phyloP scores from a whole-genome alignment of 2,888 invertebrate genomes.

The Nephrocerus scutellatus region DNA sequence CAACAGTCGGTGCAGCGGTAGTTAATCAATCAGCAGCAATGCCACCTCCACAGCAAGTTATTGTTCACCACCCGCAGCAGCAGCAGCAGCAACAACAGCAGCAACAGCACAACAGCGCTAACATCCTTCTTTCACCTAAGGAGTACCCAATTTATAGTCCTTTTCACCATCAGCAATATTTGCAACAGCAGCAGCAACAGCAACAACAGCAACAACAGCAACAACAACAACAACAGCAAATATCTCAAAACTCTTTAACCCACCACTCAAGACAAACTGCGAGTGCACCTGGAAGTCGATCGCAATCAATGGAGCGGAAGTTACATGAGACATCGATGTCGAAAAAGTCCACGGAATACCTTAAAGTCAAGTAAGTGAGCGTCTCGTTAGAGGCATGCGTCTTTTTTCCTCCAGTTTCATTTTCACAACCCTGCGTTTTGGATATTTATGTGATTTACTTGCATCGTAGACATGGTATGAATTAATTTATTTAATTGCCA shows the following conservation, averaged over 20 bases:
- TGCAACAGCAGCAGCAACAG: conserved; percentile 22
- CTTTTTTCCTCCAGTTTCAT: conserved; percentile 7
- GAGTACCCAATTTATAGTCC: conserved; percentile 33
- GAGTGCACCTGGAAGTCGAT: conserved; percentile 39
- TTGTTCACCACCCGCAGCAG: conserved; percentile 21
- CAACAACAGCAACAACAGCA: conserved; percentile 24
- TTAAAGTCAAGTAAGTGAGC: conserved; percentile 35
- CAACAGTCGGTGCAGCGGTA: background rate
- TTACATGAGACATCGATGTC: conserved; percentile 31
- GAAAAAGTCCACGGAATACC: conserved; percentile 37
- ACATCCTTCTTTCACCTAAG: conserved; percentile 36
- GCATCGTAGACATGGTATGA: too few relatives aligned
- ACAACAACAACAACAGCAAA: conserved; percentile 22
- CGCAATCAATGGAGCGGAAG: conserved; percentile 43
- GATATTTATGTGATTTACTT: background rate
- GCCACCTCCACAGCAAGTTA: conserved; percentile 4
- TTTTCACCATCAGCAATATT: conserved; percentile 20
- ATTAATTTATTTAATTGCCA: too few relatives aligned
- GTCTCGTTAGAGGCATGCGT: background rate
- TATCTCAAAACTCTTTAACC: too few relatives aligned
- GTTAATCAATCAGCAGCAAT: conserved; percentile 5
- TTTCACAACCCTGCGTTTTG: background rate
- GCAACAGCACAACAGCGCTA: conserved; percentile 22
- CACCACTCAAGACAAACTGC: conserved; percentile 36
- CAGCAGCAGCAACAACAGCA: conserved; percentile 23